phyloP scores from a whole-genome alignment of 37 sponge, comb jelly and placozoan genomes.

The Tethya wilhelma region DNA sequence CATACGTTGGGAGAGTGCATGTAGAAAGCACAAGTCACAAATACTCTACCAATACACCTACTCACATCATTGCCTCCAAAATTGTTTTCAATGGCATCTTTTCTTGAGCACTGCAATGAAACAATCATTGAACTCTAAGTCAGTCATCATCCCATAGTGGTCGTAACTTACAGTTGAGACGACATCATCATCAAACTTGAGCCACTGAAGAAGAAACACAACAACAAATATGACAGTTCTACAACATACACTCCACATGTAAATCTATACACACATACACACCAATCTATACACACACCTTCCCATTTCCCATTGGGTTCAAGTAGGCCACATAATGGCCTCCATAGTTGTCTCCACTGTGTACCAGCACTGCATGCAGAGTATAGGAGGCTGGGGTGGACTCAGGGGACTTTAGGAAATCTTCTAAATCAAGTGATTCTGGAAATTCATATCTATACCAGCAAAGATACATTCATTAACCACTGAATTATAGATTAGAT shows the following conservation, averaged over 20 bases:
- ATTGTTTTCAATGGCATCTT: conserved; percentile 97
- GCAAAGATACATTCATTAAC: no score
- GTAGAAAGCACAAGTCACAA: not conserved
- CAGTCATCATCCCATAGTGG: no score
- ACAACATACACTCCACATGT: not conserved
- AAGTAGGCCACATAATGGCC: conserved; percentile 97
- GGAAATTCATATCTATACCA: conserved; percentile 89
- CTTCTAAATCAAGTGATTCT: conserved; percentile 80
- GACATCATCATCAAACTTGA: conserved; percentile 99
- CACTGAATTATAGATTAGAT: no score
- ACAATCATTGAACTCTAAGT: no score
- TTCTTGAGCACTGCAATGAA: conserved; percentile 68
- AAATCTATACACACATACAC: not conserved
- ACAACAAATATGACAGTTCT: not conserved
- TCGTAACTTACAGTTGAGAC: conserved; percentile 87
- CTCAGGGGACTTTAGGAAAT: conserved; percentile 83
- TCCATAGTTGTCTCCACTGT: conserved; percentile 98
- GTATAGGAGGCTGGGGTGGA: conserved; percentile 72
- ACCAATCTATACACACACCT: conserved; percentile 51
- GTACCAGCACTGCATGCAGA: conserved; percentile 95
- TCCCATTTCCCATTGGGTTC: conserved; percentile 90
- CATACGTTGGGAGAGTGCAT: not conserved
- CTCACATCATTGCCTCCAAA: conserved; percentile 90
- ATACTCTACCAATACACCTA: not conserved
- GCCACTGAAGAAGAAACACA: conserved; percentile 76